Base-by-base conservation (phyloP, 2,888 invertebrate species). In the Noctua pronuba region DNA sequence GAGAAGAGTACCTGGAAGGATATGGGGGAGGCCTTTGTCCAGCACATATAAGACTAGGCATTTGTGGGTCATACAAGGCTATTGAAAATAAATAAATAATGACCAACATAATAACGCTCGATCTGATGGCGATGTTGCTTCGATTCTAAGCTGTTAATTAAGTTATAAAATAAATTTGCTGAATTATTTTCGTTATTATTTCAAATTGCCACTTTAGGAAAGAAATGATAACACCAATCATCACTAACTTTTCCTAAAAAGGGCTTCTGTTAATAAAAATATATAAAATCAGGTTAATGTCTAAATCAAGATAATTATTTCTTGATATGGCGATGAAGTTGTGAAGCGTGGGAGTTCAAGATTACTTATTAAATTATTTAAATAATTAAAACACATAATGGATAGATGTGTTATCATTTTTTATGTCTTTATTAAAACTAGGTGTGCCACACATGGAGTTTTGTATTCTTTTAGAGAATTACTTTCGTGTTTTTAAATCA, bases 301-400 rank as follows among this genome's bases (percentile, higher is more conserved):
- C 44, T 70, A 49, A 46, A 77, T 85, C 24, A 58, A 83, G 68
- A 77, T 69, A 52, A 83, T 83, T 75, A 71, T 74, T 64, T 65
- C 71, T 67, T 79, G 21, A 75, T 79, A 75, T 68, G 35, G 66
- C 28, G 18, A 79, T 79, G 5, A 35, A 78, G 44, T 49, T 44
- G 3, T 60, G 0, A 64, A 1, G 79, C 31, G 84, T 84, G 67
- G 84, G 84, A 62, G 82, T 75, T 16, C 18, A 13, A 83, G 28
- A 77, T 71, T 52, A 49, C 46, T 58, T 65, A 76, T 65, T 49
- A 0, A 60, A 72, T 75, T 70, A 75, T 75, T 69, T 13, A 58
- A 77, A 80, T 84, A 73, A 81, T 83, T 72, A 79, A 71, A 41
- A 44, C 13, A 73, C 55, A 74, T 58, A 68, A 64, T 73, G 10